phyloP scores from a whole-genome alignment of 1,140 invertebrate genomes.

The Telenomus remus region DNA sequence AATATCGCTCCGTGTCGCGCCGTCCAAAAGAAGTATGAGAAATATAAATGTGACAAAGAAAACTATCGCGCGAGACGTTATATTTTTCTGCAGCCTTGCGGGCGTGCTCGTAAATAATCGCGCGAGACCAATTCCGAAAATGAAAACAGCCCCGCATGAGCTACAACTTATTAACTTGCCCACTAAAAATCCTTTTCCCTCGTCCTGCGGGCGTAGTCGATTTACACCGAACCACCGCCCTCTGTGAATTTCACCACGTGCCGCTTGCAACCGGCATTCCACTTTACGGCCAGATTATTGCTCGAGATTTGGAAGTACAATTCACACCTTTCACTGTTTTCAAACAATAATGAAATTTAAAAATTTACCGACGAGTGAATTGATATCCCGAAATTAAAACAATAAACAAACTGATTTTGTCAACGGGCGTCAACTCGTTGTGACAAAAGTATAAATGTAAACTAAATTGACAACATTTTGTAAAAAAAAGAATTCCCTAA shows the following conservation, averaged over 20 bases:
- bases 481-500: slow-evolving; percentile 1
- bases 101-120: slow-evolving; percentile 50
- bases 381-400: too few relatives aligned
- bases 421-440: too few relatives aligned
- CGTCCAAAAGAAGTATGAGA: slow-evolving; percentile 41
- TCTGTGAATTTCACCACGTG: slow-evolving; percentile 9
- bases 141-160: slow-evolving; percentile 52
- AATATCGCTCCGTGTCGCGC: slow-evolving; percentile 38
- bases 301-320: slow-evolving; percentile 1
- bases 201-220: slow-evolving; percentile 11
- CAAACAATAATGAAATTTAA: too few relatives aligned
- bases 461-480: too few relatives aligned
- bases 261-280: slow-evolving; percentile 15
- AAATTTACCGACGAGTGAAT: too few relatives aligned
- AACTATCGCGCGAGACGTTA: slow-evolving; percentile 28
- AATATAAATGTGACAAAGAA: slow-evolving; percentile 56
- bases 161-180: slow-evolving; percentile 57
- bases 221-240: slow-evolving; percentile 28
- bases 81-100: slow-evolving; percentile 29
- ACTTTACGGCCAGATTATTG: slow-evolving; percentile 19
- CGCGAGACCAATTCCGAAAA: slow-evolving; percentile 53
- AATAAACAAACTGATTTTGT: too few relatives aligned
- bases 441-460: too few relatives aligned
- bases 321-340: slow-evolving; percentile 11
- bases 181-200: slow-evolving; percentile 44